Evolutionary conservation across 1,140 invertebrate species (phyloP).

Genomic region (Hormaphis cornu): DNA sequence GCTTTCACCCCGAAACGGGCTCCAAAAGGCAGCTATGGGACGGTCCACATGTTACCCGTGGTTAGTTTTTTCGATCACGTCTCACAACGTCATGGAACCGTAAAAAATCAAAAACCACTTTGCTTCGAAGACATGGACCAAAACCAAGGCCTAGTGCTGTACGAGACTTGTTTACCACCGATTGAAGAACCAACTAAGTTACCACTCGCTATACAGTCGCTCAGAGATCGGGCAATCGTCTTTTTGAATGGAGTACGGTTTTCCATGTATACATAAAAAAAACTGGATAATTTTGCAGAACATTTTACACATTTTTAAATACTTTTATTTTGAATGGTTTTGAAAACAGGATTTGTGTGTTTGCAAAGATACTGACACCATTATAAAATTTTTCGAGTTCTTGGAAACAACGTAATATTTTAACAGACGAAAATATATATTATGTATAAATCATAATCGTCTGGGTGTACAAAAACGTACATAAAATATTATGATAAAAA

Average conservation of each 20-base stretch:
- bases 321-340: no score
- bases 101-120: conserved; percentile 37
- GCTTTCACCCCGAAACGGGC: background rate
- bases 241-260: conserved; percentile 56
- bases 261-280: conserved; percentile 23
- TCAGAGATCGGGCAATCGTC: conserved; percentile 59
- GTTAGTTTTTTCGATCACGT: conserved; percentile 42
- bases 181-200: conserved; percentile 45
- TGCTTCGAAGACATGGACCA: conserved; percentile 55
- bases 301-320: no score
- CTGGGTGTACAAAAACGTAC: no score
- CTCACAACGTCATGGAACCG: background rate
- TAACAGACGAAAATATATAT: no score
- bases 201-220: conserved; percentile 18
- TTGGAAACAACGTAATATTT: no score
- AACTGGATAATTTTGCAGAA: no score
- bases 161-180: conserved; percentile 52
- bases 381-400: no score
- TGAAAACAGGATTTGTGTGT: no score
- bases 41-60: conserved; percentile 46
- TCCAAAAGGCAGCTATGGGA: conserved; percentile 48
- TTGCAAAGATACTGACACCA: no score
- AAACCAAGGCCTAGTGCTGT: conserved; percentile 60
- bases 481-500: no score
- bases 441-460: no score